Base-by-base conservation (phyloP, 2,888 invertebrate genomes). In the Orthonychiurus folsomi region DNA sequence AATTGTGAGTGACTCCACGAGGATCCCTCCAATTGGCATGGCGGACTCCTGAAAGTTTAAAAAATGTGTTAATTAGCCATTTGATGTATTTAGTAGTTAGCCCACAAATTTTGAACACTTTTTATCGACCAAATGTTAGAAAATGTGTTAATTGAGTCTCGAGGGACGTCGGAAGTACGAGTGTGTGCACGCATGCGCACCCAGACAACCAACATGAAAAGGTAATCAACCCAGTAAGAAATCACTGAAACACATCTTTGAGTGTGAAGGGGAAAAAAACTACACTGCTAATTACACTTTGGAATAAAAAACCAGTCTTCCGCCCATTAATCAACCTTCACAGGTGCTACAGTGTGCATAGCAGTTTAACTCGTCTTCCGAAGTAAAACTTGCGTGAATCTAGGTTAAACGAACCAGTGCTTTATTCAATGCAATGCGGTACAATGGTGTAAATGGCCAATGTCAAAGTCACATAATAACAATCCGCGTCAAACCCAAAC, bases 11-110 rank as follows among this genome's bases (percentile, higher is more conserved):
- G 90, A 91, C 89, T 55, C 91, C 91, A 62, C 91, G 82, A 15
- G 87, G 90, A 77, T 92, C 92, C 72, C 90, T 85, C 79, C 91
- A 92, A 20, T 87, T 86, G 53, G 91, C 87, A 76, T 92, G 92
- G 68, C 90, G 85, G 47, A 92, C 91, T 74, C 90, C 90, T 90
- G 76, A 52, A 52, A 52, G 5, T 52, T n/a, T 52, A 9, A 52
- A 23, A 52, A 52, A 20, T 52, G 52, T 23, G 20, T 12, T 48
- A 48, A 12, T 48, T 48, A 15, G 15, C 48, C 48, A 15, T 48
- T 48, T 52, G 21, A 52, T 12, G 20, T 52, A 21, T 9, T 9
- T 37, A 9, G 15, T 9, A 9, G 37, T 37, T 37, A 9, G 37
- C 15, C 37, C 37, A 9, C 5, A 37, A 9, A 9, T 37, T 37